Conservation (phyloP, 2,113 vertebrate species). For the Bombycilla garrulus region DNA sequence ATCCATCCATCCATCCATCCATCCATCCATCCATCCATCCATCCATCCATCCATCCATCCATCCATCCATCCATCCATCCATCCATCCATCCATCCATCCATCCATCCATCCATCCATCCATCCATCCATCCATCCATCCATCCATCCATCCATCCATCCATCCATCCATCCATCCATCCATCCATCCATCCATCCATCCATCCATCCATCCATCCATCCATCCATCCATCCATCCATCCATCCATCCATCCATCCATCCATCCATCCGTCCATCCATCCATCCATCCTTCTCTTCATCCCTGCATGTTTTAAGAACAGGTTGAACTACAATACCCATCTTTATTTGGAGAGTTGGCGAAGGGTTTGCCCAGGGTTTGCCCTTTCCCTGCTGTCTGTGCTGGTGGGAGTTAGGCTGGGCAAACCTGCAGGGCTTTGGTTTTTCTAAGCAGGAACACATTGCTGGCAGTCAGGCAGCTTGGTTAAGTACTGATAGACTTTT, state of each 20-base stretch:
- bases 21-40: neutral
- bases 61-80: neutral
- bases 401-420: neutral
- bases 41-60: neutral
- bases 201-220: no score
- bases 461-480: neutral
- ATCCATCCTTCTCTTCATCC: neutral
- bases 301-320: neutral
- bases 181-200: neutral
- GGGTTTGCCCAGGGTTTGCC: neutral
- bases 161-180: neutral
- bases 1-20: neutral
- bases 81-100: neutral
- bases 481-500: neutral
- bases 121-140: neutral
- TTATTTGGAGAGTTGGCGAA: neutral
- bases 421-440: neutral
- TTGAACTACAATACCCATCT: neutral
- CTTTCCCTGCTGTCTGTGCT: neutral
- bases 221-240: no score
- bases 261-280: neutral
- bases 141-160: neutral
- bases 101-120: neutral
- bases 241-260: no score
- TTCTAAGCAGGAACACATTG: neutral